Percentiles rank a stretch among this genome's conserved stretches.
phyloP scores from a whole-genome alignment of 2,797 vertebrate species.

The Pangasius djambal region DNA sequence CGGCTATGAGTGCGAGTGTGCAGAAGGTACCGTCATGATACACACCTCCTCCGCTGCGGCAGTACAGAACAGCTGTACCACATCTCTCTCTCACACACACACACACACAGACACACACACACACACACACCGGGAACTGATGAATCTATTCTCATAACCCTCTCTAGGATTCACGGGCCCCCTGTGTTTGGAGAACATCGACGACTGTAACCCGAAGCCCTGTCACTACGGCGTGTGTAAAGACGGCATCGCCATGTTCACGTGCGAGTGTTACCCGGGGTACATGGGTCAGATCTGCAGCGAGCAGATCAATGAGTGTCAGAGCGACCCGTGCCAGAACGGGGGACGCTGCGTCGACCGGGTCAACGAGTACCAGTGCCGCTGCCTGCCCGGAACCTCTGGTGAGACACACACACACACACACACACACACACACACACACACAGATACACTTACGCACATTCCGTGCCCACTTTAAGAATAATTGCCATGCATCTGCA shows the following conservation, averaged over 20 bases:
- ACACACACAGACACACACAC: background rate
- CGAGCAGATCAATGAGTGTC: constrained; percentile 88
- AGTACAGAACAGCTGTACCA: background rate
- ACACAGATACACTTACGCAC: too few relatives aligned
- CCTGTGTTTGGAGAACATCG: constrained; percentile 85
- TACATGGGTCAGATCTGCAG: constrained; percentile 91
- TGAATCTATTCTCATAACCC: background rate
- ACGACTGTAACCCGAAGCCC: constrained; percentile 89
- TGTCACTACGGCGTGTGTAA: constrained; percentile 89
- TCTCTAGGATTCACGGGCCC: constrained; percentile 83
- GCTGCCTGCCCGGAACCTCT: constrained; percentile 84
- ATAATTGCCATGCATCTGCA: background rate
- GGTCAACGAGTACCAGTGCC: constrained; percentile 89
- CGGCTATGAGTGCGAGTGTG: constrained; percentile 81
- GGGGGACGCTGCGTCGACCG: constrained; percentile 88
- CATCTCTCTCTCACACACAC: background rate
- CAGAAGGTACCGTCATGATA: constrained; percentile 73
- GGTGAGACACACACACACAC: constrained; percentile 71
- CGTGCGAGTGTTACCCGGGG: constrained; percentile 84
- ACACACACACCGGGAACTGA: background rate
- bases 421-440: constrained; percentile 17
- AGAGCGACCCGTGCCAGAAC: constrained; percentile 91
- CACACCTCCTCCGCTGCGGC: background rate
- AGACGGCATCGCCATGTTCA: constrained; percentile 88
- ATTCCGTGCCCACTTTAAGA: background rate